Base-by-base conservation (phyloP, 2,797 vertebrate genomes). In the Smutsia gigantea region DNA sequence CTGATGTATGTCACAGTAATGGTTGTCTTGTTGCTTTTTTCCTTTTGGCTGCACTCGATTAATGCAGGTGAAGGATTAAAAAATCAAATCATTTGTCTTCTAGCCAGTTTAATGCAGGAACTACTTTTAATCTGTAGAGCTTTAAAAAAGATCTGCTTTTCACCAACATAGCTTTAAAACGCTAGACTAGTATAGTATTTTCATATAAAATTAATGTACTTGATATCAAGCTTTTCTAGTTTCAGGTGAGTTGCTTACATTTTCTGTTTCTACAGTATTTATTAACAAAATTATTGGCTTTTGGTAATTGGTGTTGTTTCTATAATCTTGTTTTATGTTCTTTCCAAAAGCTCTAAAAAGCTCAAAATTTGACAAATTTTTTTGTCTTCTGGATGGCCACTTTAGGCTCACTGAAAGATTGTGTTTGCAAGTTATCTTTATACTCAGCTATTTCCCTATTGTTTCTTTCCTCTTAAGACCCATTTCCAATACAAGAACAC, bases 181-280 rank as follows among this genome's bases (percentile, higher is more conserved):
- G 59, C 42, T 88, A 59, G 85, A 17, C 4, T 86, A 79, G 19
- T 74, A 39, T 31, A 61, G 21, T 82, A 27, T 51, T 55, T 94
- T 95, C 23, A 49, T 93, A 37, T 86, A 87, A 93, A 94, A 37
- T 42, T 49, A 29, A 29, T 42, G 1, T 78, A 63, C 92, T 84
- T 69, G 4, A 25, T 51, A 17, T 55, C 1, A 39, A 21, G 25
- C 23, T 86, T 91, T 89, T 83, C 17, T 77, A n/a, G 14, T 79
- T 97, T 82, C 86, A 49, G 72, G 69, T 89, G 69, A 89, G 59
- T 83, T 77, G 39, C 49, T 96, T 34, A 51, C 68, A 51, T 89
- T 64, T 7, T 42, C 49, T 64, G 34, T n/a, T 72, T 92, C 42
- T 61, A 7, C 34, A 75, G 0, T 82, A 19, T 46, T 72, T 53